Evolutionary conservation across 1,140 invertebrate species (phyloP), one percentile per base, ranked within the genome.

Genomic region (Orchesella cincta): DNA sequence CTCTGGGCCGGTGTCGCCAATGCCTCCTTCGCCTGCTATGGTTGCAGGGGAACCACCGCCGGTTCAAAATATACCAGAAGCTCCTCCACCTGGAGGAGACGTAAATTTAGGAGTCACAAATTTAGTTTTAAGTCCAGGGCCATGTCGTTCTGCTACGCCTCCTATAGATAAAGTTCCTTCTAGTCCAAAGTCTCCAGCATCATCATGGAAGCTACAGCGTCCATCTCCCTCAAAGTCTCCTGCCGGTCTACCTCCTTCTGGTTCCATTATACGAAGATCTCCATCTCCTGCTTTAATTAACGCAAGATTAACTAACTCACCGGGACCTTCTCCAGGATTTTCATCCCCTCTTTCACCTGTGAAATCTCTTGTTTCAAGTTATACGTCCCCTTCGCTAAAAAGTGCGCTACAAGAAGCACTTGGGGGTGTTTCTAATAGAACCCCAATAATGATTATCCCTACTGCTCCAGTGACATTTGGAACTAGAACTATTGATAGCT

Each of bases 151-250:
- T n/a, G n/a, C n/a, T n/a, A n/a, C n/a, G n/a, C n/a, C n/a, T n/a
- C n/a, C n/a, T n/a, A n/a, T n/a, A n/a, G n/a, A n/a, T n/a, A n/a
- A n/a, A n/a, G n/a, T n/a, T n/a, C n/a, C n/a, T n/a, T n/a, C n/a
- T n/a, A n/a, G n/a, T n/a, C n/a, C n/a, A n/a, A n/a, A n/a, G n/a
- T n/a, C n/a, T n/a, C n/a, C n/a, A n/a, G n/a, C n/a, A n/a, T n/a
- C n/a, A n/a, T n/a, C n/a, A n/a, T n/a, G n/a, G n/a, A n/a, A n/a
- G n/a, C n/a, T n/a, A n/a, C n/a, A n/a, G n/a, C n/a, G n/a, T n/a
- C n/a, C n/a, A n/a, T n/a, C n/a, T 16, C 62, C 62, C 12, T 67
- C 62, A 29, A 67, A 67, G n/a, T 67, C 62, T 67, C 62, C 62
- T 12, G 62, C n/a, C 1, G 26, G 28, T 29, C 33, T 67, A n/a